Conservation (phyloP, 2,797 vertebrate genomes). For the Paramormyrops hopkinsi region DNA sequence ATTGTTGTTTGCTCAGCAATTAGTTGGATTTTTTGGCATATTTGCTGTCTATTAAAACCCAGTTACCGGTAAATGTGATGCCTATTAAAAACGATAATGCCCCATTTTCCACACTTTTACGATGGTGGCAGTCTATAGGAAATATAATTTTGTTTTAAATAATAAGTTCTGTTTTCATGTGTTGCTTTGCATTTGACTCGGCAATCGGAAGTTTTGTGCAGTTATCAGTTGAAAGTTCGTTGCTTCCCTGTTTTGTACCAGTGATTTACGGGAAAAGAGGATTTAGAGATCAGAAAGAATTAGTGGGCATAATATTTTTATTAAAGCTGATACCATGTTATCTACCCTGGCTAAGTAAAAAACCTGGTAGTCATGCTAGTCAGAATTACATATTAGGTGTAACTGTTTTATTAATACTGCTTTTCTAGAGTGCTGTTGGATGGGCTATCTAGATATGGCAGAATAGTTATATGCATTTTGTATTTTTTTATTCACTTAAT, state of each 20-base stretch:
- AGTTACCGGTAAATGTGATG: background rate
- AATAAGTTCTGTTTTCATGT: background rate
- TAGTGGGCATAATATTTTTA: background rate
- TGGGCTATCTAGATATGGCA: background rate
- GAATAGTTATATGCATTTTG: background rate
- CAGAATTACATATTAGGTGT: background rate
- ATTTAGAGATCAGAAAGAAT: background rate
- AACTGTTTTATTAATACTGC: background rate
- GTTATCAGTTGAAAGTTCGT: background rate
- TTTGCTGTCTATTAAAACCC: background rate
- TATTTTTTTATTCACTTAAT: background rate
- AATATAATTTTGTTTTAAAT: background rate
- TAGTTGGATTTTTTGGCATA: background rate
- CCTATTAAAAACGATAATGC: background rate
- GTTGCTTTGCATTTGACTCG: background rate
- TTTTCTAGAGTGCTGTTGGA: background rate
- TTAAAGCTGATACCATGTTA: background rate
- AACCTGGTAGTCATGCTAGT: background rate
- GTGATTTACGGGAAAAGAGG: background rate
- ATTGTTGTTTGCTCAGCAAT: background rate
- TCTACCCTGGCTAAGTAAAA: background rate
- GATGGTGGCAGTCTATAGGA: background rate
- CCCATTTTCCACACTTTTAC: background rate
- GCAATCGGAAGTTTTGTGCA: background rate
- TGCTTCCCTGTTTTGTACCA: background rate